These are phyloP conservation scores for Montipora efflorescens DNA, from an alignment of 64 coral and sea anemone genomes.

Conservation along the genomic window DNA sequence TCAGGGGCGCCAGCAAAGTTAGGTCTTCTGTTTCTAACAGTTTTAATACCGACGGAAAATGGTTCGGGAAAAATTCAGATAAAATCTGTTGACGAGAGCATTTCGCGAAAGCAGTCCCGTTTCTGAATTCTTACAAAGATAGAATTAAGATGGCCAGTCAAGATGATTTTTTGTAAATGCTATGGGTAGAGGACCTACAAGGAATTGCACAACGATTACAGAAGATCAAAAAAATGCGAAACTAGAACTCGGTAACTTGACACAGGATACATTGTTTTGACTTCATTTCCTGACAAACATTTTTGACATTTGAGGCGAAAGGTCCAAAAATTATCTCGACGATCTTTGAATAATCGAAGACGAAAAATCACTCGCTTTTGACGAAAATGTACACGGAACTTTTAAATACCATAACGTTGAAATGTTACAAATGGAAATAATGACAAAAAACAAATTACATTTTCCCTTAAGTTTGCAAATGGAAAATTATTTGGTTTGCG, in stretches of 20 bases:
- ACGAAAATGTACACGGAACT: no score
- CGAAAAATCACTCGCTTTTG: neutral
- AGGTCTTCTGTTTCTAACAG: no score
- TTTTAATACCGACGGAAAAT: no score
- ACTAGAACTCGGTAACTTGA: slow-evolving; percentile 5
- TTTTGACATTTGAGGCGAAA: slow-evolving; percentile 21
- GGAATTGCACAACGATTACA: neutral
- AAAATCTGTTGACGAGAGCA: neutral
- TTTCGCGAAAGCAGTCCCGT: neutral
- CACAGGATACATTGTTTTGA: neutral
- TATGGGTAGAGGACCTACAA: neutral
- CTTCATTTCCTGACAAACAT: slow-evolving; percentile 1
- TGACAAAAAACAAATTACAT: no score
- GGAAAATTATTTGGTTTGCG: no score
- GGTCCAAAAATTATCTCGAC: neutral
- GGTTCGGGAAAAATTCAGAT: neutral
- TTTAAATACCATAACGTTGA: no score
- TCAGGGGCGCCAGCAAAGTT: no score
- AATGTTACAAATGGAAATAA: no score
- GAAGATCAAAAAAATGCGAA: slow-evolving; percentile 3
- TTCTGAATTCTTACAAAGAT: neutral
- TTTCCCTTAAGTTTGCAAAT: neutral
- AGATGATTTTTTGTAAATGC: neutral
- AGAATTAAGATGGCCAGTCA: neutral
- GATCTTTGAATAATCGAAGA: neutral